These are phyloP conservation scores for Matsumurasca onukii DNA, from an alignment of 1,140 invertebrate species.

Conservation along the genomic window DNA sequence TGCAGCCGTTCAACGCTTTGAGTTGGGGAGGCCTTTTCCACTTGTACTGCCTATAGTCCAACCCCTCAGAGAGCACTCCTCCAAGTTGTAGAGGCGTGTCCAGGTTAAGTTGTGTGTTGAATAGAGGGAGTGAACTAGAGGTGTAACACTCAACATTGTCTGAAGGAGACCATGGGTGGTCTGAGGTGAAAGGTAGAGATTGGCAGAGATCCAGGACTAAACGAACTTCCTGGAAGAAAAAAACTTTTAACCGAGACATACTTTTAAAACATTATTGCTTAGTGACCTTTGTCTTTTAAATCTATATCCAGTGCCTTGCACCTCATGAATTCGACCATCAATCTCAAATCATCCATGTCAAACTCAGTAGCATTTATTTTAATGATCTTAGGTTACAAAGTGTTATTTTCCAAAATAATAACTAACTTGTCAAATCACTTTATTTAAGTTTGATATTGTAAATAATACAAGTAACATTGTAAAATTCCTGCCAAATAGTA, in stretches of 20 bases:
- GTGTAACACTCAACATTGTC: neutral
- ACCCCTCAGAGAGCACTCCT: slow-evolving; percentile 81
- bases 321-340: neutral
- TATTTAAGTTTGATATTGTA: too few species aligned
- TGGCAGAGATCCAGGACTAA: neutral
- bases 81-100: slow-evolving; percentile 91
- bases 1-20: slow-evolving; percentile 92
- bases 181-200: neutral
- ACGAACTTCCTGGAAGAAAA: neutral
- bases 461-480: too few species aligned
- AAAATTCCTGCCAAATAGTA: too few species aligned
- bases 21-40: slow-evolving; percentile 84
- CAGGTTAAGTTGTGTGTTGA: slow-evolving; percentile 95
- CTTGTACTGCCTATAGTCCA: slow-evolving; percentile 80
- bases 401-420: neutral
- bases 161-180: neutral
- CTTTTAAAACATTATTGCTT: neutral
- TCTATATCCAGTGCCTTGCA: neutral
- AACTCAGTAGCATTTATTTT: neutral
- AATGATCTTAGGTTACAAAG: neutral
- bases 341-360: neutral
- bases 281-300: neutral
- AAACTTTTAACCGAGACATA: neutral
- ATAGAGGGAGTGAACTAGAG: slow-evolving; percentile 78
- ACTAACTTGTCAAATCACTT: neutral